Base-by-base conservation (phyloP, 92 coral and sea anemone genomes). In the Porites rus region DNA sequence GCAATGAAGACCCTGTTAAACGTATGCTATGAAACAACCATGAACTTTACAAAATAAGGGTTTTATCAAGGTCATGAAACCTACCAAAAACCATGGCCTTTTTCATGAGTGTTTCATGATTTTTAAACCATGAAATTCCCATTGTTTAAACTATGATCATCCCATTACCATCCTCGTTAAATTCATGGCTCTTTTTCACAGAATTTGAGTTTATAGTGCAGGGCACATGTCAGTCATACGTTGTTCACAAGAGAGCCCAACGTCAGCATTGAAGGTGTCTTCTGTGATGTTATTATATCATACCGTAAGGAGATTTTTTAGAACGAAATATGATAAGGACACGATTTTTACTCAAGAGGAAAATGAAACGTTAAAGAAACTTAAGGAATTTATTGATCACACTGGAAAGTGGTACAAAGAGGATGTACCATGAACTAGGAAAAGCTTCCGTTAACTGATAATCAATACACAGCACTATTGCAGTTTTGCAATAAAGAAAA, bases 341-440 rank as follows among this genome's bases (percentile, higher is more conserved):
- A 25, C 3, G 76, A 69, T 79, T 65, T 79, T 11, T 25, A 61
- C 74, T 16, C 74, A 59, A 28, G 65, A 79, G 69, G 84, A 79
- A 61, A 65, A 25, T 25, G 56, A 4, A 21, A 17, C 68, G 16
- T 9, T 78, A 17, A 78, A 78, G 70, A 78, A 78, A 51, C 65
- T 78, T 8, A 1, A 78, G 43, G 68, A 4, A 8, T 53, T 12
- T 8, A 53, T 53, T 12, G 1, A 12, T 53, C 12, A 53, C 59
- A 53, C 59, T 65, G 69, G 25, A 12, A 17, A 19, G 10, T 10
- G 69, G 10, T 85, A 90, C 62, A 63, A 75, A 80, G 77, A 81
- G 28, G 65, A 74, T 20, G 74, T 90, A 8, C 91, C 93, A 17
- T 75, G 93, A 90, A 86, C 52, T 71, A 77, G 13, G 79, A 83